Evolutionary conservation across 2,888 invertebrate species (phyloP), one percentile per base, ranked within the genome.

Genomic region (Apamea monoglypha): DNA sequence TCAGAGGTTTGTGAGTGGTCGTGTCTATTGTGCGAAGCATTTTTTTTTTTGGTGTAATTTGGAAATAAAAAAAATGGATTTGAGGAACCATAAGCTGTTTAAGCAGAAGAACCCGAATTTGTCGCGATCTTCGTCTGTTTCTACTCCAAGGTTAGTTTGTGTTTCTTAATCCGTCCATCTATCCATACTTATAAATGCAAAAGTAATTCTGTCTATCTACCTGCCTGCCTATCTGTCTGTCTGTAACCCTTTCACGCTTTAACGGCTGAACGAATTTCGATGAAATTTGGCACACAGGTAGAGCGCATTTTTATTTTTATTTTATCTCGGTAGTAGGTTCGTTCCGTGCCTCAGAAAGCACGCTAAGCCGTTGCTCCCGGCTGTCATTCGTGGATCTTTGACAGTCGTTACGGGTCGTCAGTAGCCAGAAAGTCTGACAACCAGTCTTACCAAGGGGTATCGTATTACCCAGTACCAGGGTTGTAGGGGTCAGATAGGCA

Each of bases 1-100:
- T 91, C 89, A 91, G 92, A 92, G 89, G 91, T 89, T 88, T 89
- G 94, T 92, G 95, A 92, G 94, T 96, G 96, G 96, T 95, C 92
- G 96, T 96, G 95, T 90, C 88, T 86, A 74, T 81, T 88, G 91
- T 92, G 89, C 87, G 89, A 78, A 78, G 84, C n/a, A n/a, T n/a
- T 88, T 83, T 83, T 84, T 78, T 85, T 82, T 84, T 83, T 80
- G 77, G 87, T 88, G 87, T 72, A 63, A 67, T 72, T 81, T 78
- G 59, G 69, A 67, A 70, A 64, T 74, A 44, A 10, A 10, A 94
- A 78, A 90, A 91, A 96, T 96, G 96, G 96, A 96, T 95, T 95
- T 95, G 88, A 92, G 94, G 82, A 93, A 95, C 70, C 94, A 93
- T 75, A 96, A 93, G 82, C 85, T 96, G 85, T 94, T 96, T 87